These are phyloP conservation scores for Fragum whitleyi DNA, from an alignment of 2,888 invertebrate genomes.

Conservation along the genomic window DNA sequence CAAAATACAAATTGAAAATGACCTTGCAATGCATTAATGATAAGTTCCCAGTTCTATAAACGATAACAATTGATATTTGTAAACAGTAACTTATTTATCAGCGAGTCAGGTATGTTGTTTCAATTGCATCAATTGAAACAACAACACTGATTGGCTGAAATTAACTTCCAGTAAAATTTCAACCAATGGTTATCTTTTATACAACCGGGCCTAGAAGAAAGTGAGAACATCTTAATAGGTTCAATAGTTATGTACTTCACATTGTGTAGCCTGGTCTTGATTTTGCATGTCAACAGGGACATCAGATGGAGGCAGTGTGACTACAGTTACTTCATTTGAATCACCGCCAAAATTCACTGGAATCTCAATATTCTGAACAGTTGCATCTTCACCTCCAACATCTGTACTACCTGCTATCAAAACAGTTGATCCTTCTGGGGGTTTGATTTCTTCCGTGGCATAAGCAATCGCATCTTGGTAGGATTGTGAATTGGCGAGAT, in stretches of 20 bases:
- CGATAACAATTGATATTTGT: no score
- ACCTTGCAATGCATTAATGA: no score
- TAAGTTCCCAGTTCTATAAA: no score
- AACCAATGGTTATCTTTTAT: no score
- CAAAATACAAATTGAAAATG: no score
- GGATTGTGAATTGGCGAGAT: neutral
- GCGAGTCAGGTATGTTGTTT: no score
- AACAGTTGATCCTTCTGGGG: neutral
- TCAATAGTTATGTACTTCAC: neutral
- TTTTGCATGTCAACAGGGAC: neutral
- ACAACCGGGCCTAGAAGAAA: no score
- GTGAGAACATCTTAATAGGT: no score
- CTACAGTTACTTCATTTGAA: neutral
- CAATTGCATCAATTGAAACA: no score
- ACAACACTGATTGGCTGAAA: no score
- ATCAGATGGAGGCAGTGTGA: neutral
- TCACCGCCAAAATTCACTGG: neutral
- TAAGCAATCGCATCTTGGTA: neutral
- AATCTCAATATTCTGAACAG: neutral
- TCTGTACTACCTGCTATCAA: neutral
- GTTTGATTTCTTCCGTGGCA: neutral
- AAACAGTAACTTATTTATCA: no score
- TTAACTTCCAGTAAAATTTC: no score
- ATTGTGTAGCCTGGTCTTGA: neutral
- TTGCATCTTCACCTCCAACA: neutral